These are phyloP conservation scores for Drosophila picticornis DNA, from an alignment of 2,888 invertebrate species.

Conservation along the genomic window DNA sequence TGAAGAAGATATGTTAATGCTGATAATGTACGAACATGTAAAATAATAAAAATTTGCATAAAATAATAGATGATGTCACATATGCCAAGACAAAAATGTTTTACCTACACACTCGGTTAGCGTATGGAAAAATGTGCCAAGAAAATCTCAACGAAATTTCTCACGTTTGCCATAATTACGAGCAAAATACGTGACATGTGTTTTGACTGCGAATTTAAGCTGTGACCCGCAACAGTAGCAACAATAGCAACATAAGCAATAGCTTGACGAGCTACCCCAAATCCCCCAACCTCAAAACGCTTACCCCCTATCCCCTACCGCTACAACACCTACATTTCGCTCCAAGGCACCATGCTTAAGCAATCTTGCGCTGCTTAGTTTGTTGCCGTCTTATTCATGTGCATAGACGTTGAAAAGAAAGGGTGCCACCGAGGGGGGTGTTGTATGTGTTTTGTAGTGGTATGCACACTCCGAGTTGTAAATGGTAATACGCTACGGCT, in stretches of 20 bases:
- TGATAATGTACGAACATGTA: background rate
- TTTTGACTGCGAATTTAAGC: slow-evolving; percentile 73
- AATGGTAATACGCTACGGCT: slow-evolving; percentile 60
- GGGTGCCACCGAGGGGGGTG: background rate
- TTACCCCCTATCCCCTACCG: background rate
- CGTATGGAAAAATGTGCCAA: slow-evolving; percentile 63
- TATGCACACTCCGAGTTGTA: slow-evolving; percentile 50
- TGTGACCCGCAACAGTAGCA: slow-evolving; percentile 25
- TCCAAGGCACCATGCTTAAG: slow-evolving; percentile 8
- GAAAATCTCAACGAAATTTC: slow-evolving; percentile 82
- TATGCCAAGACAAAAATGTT: background rate
- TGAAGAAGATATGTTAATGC: background rate
- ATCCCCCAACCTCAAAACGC: background rate
- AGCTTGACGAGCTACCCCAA: slow-evolving; percentile 41
- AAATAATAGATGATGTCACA: background rate
- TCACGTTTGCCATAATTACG: slow-evolving; percentile 82
- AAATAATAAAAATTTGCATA: background rate
- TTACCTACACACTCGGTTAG: slow-evolving; percentile 17
- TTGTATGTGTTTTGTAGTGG: background rate
- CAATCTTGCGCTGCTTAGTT: slow-evolving; percentile 4
- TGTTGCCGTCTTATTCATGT: slow-evolving; percentile 6
- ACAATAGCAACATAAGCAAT: slow-evolving; percentile 36
- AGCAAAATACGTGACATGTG: slow-evolving; percentile 81
- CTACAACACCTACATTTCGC: background rate
- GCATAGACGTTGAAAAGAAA: background rate